Evolutionary conservation across 2,113 vertebrate species (phyloP).

Genomic region (Hoplias malabaricus): DNA sequence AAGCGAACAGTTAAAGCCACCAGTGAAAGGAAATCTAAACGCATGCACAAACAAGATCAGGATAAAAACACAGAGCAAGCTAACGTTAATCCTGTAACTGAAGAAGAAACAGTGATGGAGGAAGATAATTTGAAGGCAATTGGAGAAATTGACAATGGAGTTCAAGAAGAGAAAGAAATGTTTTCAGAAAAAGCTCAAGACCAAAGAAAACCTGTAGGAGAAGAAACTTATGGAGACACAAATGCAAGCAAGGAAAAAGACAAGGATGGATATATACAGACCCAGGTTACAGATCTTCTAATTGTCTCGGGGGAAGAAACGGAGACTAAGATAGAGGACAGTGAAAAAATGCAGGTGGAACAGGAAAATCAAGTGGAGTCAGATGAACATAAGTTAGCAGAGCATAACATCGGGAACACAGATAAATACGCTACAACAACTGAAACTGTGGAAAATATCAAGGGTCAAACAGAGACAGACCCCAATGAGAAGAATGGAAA

Average conservation of each 20-base stretch:
- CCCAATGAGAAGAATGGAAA: not conserved
- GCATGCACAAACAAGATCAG: constrained; percentile 28
- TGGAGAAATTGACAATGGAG: not conserved
- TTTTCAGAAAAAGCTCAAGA: not conserved
- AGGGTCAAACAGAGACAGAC: not conserved
- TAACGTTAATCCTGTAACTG: not conserved
- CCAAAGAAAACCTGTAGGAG: not conserved
- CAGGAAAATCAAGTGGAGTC: not conserved
- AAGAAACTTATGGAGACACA: not conserved
- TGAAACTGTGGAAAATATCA: not conserved
- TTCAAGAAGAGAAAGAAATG: not conserved
- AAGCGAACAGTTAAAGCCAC: constrained; percentile 32
- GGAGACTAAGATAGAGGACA: not conserved
- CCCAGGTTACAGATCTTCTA: not conserved
- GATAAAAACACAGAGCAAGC: not conserved
- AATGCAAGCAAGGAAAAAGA: not conserved
- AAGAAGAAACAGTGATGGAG: not conserved
- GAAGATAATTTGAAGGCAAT: not conserved
- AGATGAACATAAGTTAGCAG: not conserved
- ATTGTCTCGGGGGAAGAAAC: not conserved
- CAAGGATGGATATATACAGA: not conserved
- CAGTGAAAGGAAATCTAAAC: constrained; percentile 37
- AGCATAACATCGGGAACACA: not conserved
- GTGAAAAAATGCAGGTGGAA: not conserved
- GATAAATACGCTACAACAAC: not conserved